Evolutionary conservation across 2,113 vertebrate species (phyloP).

Genomic region (Plecturocebus donacophilus): DNA sequence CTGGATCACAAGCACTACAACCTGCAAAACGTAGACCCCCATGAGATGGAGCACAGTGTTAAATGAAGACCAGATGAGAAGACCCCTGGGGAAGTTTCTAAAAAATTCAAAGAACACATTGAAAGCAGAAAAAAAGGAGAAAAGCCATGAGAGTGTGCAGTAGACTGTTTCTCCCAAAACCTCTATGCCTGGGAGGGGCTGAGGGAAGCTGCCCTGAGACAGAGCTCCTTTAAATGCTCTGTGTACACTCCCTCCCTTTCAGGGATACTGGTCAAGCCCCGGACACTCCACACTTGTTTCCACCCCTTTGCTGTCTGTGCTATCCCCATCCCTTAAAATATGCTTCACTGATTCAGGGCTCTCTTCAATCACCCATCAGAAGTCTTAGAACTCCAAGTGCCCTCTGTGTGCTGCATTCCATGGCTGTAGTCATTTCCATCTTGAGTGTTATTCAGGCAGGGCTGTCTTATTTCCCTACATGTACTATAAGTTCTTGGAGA

Average conservation of each 20-base stretch:
- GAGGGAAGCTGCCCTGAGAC: neutral
- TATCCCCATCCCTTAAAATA: neutral
- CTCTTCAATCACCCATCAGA: neutral
- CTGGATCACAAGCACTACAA: neutral
- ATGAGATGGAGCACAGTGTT: neutral
- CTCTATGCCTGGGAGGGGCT: too few relatives aligned
- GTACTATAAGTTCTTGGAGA: neutral
- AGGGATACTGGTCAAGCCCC: neutral
- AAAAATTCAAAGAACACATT: conserved; percentile 7
- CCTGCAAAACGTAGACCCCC: neutral
- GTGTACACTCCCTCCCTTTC: neutral
- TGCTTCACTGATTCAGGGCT: neutral
- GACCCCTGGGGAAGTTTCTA: neutral
- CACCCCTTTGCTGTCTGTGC: neutral
- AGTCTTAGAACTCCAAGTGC: neutral
- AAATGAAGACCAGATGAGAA: conserved; percentile 22
- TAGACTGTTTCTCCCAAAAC: neutral
- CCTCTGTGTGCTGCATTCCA: neutral
- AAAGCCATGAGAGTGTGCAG: neutral
- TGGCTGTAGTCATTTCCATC: neutral
- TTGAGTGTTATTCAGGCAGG: neutral
- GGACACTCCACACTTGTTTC: neutral
- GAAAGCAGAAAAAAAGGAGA: neutral
- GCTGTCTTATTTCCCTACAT: neutral
- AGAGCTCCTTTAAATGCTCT: neutral